A percentile compares a stretch with the other conserved stretches of the same genome.
Conservation (phyloP, 2,797 vertebrate genomes). For the Enteromius unitaeniatus region DNA sequence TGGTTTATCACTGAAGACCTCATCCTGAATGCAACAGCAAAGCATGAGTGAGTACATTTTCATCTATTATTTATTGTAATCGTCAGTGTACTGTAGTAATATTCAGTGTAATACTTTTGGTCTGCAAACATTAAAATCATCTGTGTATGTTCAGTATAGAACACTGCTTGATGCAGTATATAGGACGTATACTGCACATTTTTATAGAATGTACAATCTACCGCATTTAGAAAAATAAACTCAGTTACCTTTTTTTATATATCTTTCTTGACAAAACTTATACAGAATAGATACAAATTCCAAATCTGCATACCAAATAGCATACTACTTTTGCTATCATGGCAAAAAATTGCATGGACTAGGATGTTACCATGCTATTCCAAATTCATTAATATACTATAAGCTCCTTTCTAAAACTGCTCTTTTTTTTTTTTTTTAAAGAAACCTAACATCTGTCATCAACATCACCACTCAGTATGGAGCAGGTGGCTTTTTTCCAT, state of each 20-base stretch:
- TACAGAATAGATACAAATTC: background rate
- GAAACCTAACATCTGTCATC: conserved; percentile 71
- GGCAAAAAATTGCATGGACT: background rate
- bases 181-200: background rate
- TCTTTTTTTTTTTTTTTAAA: conserved; percentile 53
- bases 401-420: background rate
- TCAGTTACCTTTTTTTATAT: background rate
- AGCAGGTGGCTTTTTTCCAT: conserved; percentile 86
- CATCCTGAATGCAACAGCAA: conserved; percentile 67
- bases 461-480: conserved; percentile 78
- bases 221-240: background rate
- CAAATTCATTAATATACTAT: background rate
- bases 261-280: background rate
- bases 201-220: background rate
- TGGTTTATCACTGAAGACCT: conserved; percentile 79
- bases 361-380: background rate
- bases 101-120: background rate
- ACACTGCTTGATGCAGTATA: background rate
- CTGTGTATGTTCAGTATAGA: background rate
- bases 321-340: background rate
- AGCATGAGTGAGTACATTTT: conserved; percentile 65
- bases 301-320: background rate
- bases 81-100: background rate
- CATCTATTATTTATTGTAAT: background rate
- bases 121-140: background rate